These are phyloP conservation scores for Chironomus tentans DNA, from an alignment of 2,888 invertebrate species.

Conservation along the genomic window DNA sequence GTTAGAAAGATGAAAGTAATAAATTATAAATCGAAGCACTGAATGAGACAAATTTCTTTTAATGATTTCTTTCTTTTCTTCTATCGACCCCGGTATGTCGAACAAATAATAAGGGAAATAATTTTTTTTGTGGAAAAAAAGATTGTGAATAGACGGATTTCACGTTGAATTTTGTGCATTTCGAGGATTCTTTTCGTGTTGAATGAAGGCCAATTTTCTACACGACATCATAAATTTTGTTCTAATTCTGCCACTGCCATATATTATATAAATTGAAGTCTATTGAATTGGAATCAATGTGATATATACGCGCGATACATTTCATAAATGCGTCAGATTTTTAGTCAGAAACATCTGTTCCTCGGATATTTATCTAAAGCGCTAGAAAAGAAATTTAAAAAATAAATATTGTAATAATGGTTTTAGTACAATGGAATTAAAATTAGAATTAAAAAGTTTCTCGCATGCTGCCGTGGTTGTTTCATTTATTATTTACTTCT, in stretches of 20 bases:
- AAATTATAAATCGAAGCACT: slow-evolving; percentile 14
- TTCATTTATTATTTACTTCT: too few relatives aligned
- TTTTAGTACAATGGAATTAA: background rate
- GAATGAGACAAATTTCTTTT: slow-evolving; percentile 25
- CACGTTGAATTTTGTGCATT: background rate
- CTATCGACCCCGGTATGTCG: too few relatives aligned
- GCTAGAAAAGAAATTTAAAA: background rate
- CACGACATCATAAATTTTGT: slow-evolving; percentile 22
- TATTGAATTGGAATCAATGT: slow-evolving; percentile 22
- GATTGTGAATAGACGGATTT: background rate
- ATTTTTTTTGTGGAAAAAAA: background rate
- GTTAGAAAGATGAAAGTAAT: background rate
- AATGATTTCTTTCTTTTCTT: slow-evolving; percentile 6
- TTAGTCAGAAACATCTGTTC: background rate
- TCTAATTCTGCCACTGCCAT: background rate
- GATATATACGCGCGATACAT: background rate
- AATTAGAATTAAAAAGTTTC: background rate
- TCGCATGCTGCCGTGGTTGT: too few relatives aligned
- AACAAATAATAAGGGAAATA: too few relatives aligned
- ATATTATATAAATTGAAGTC: background rate
- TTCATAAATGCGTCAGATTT: background rate
- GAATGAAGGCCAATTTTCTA: slow-evolving; percentile 26
- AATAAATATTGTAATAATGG: too few relatives aligned
- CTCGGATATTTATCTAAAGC: background rate
- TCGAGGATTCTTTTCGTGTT: background rate